Evolutionary conservation across 2,888 invertebrate species (phyloP), one percentile per base, ranked within the genome.

Genomic region (Pogonocherus hispidulus): DNA sequence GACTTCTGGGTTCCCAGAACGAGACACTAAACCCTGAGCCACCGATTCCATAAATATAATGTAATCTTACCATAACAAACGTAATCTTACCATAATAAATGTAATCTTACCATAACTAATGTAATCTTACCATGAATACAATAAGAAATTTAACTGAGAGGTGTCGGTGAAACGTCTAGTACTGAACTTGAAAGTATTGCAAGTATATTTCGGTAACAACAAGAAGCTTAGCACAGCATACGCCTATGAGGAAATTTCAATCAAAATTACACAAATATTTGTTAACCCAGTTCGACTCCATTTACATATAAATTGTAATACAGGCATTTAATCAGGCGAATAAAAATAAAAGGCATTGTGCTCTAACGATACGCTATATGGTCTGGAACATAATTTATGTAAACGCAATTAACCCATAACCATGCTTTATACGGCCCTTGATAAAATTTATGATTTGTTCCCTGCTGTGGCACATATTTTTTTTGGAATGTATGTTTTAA

Each of bases 321-420:
- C 35, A 35, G 41, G 57, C 52, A 41, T 44, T 56, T 65, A 65
- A 59, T 65, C 57, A 65, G 51, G 27, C 27, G 52, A 51, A 57
- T 65, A 65, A 47, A 51, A 44, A 37, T 65, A 65, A 44, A 56
- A 35, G 19, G 18, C 56, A 22, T 52, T 59, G 41, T n/a, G 22
- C 52, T 51, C 23, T 44, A 65, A 52, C 51, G 65, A 52, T 59
- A 49, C 54, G 56, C 41, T 59, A 27, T 44, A 65, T 44, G 59
- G 27, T 59, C 32, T 32, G 23, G 19, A 59, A 44, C 57, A 65
- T 65, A 65, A 65, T 65, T 59, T 59, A 65, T 65, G 65, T 65
- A 59, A 65, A 65, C 57, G 65, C 65, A 52, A 65, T 65, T 59
- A 59, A 47, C 59, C 59, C 47, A 59, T 59, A 59, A 59, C 59